These are phyloP conservation scores for Ectobius pallidus DNA, from an alignment of 2,888 invertebrate species.

Conservation along the genomic window DNA sequence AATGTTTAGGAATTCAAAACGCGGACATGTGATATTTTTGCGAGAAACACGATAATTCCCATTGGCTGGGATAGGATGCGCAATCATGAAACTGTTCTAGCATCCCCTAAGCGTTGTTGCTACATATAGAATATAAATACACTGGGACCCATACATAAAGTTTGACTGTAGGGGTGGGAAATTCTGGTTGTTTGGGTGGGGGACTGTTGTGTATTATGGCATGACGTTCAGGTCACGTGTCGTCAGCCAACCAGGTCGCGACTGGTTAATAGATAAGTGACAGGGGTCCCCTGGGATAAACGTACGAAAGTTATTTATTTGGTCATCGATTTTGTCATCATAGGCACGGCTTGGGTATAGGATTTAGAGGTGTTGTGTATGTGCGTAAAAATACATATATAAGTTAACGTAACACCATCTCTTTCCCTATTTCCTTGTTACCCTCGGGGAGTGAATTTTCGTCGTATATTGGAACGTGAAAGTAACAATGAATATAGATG, in stretches of 20 bases:
- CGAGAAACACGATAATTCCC: too few relatives aligned
- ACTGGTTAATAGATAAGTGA: slow-evolving; percentile 39
- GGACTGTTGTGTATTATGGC: neutral
- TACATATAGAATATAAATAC: slow-evolving; percentile 7
- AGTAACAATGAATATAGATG: slow-evolving; percentile 14
- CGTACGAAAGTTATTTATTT: slow-evolving; percentile 34
- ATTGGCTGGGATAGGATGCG: too few relatives aligned
- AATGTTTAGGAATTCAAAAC: too few relatives aligned
- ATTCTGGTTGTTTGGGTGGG: neutral
- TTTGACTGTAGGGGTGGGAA: neutral
- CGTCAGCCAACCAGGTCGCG: neutral
- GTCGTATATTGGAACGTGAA: neutral
- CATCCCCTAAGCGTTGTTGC: neutral
- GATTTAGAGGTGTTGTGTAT: neutral
- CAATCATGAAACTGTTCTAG: too few relatives aligned
- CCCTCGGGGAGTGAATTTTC: neutral
- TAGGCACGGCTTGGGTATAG: too few relatives aligned
- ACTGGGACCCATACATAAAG: neutral
- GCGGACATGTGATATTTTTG: too few relatives aligned
- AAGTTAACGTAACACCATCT: neutral
- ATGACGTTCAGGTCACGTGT: neutral
- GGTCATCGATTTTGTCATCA: slow-evolving; percentile 37
- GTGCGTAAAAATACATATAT: neutral
- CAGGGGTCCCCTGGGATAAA: slow-evolving; percentile 34
- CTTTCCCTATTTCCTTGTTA: neutral